Evolutionary conservation across 2,888 invertebrate species (phyloP), one percentile per base, ranked within the genome.

Genomic region (Nemotelus pantherinus): DNA sequence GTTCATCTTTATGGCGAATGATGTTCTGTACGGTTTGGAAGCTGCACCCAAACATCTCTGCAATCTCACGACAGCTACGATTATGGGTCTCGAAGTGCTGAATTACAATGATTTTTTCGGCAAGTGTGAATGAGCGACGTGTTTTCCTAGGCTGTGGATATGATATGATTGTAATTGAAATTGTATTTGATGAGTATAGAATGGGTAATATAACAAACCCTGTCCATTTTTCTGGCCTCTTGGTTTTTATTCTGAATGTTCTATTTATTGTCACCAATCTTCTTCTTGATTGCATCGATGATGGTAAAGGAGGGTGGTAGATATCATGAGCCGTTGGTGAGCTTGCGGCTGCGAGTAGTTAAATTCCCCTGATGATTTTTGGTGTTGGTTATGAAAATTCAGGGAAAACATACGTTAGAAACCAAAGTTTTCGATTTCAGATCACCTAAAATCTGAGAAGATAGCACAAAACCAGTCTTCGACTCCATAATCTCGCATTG

Each of bases 181-280:
- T 7, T 64, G 4, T 7, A 50, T 67, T 50, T 48, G 25, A 48
- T 3, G 53, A 9, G 5, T 7, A 50, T 50, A 48, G 39, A 88
- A 88, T 80, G 88, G 88, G 76, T 88, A 88, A 80, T 88, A 88
- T 25, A 78, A 77, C 77, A 58, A 71, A 79, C 79, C 79, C 79
- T 77, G 64, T 79, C 79, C 79, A 79, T 79, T 88, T 88, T 70
- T 68, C 57, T 63, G 53, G 63, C 64, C 68, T 76, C 64, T 76
- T 68, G 77, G 44, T 53, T 45, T 63, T 80, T 77, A 57, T 80
- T 77, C 68, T 79, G 71, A 44, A 77, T 68, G 65, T 76, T 47
- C 71, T 74, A 78, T n/a, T 47, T 58, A 72, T 58, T 72, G 72
- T 72, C 72, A 72, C 44, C n/a, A 25, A 60, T 58, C 72, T 75